Evolutionary conservation across 2,888 invertebrate species (phyloP).

Genomic region (Dione vanillae): DNA sequence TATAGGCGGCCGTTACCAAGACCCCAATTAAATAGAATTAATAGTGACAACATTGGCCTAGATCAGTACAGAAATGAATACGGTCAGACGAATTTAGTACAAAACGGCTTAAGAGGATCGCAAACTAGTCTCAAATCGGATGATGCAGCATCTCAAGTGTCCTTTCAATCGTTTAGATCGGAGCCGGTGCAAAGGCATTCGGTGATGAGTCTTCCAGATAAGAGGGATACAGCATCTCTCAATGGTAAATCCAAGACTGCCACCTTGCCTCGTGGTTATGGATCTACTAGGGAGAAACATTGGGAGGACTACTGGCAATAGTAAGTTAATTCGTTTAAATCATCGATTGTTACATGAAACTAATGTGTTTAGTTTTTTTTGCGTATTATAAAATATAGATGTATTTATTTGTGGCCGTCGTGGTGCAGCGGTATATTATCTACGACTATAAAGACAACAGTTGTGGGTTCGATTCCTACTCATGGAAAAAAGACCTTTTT

Average conservation of each 20-base stretch:
- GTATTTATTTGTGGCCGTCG: neutral
- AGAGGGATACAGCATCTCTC: conserved; percentile 60
- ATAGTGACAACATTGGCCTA: conserved; percentile 56
- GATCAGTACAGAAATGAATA: conserved; percentile 60
- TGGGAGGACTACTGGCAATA: conserved; percentile 82
- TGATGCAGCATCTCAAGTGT: conserved; percentile 66
- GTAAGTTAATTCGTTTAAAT: conserved; percentile 60
- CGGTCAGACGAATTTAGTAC: conserved; percentile 55
- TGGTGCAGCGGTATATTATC: too few species aligned
- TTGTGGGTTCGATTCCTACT: too few species aligned
- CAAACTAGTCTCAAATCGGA: conserved; percentile 69
- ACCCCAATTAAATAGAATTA: conserved; percentile 57
- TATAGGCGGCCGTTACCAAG: conserved; percentile 59
- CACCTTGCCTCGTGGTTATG: conserved; percentile 74
- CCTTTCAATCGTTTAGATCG: conserved; percentile 73
- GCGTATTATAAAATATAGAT: too few species aligned
- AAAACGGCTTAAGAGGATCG: conserved; percentile 63
- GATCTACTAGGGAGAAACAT: conserved; percentile 71
- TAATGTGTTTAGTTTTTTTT: too few species aligned
- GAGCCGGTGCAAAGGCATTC: conserved; percentile 70
- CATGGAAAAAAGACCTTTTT: too few species aligned
- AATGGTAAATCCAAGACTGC: conserved; percentile 71
- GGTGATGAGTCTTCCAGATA: conserved; percentile 68
- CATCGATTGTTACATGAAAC: too few species aligned
- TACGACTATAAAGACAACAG: too few species aligned